Conservation (phyloP, 2,113 vertebrate species). For the Caretta caretta region DNA sequence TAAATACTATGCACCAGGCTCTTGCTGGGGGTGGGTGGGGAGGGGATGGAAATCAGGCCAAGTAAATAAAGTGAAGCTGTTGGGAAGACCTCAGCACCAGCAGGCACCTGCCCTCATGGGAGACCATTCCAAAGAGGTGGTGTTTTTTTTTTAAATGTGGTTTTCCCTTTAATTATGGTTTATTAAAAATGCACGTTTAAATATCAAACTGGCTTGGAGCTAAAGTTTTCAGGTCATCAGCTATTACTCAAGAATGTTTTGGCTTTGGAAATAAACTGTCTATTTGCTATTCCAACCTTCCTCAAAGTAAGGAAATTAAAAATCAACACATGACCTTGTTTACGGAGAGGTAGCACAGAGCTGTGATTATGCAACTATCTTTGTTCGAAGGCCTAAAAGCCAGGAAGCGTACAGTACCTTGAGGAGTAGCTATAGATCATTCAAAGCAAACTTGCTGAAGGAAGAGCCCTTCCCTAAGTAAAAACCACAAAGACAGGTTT, state of each 20-base stretch:
- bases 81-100: background rate
- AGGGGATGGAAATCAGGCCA: background rate
- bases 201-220: fast-evolving
- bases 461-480: background rate
- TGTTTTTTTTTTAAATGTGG: fast-evolving
- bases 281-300: background rate
- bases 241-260: fast-evolving
- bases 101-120: background rate
- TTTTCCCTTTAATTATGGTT: background rate
- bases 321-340: background rate
- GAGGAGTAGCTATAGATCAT: background rate
- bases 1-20: no score
- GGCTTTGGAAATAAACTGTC: background rate
- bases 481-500: background rate
- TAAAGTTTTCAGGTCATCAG: fast-evolving
- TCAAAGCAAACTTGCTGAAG: background rate
- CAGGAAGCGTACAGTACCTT: background rate
- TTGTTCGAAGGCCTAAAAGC: background rate
- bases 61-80: background rate
- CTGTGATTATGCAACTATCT: background rate
- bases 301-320: background rate
- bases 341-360: background rate
- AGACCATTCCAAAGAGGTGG: background rate
- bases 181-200: fast-evolving
- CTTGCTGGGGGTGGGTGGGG: background rate